Base-by-base conservation (phyloP, 2,797 vertebrate genomes). In the Serranus cabrilla region DNA sequence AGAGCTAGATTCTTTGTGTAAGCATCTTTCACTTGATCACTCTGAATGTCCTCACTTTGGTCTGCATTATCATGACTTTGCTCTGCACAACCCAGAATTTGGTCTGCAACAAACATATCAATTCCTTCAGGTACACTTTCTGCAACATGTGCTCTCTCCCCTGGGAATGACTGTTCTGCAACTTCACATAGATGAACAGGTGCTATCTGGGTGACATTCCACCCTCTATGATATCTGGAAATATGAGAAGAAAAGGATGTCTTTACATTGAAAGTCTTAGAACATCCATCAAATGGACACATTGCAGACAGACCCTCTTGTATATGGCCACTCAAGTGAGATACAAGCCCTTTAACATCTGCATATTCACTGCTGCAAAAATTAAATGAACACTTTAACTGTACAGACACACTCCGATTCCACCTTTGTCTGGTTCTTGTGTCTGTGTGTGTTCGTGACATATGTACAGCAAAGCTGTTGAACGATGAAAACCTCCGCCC, bases 381-480 rank as follows among this genome's bases (percentile, higher is more conserved):
- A 52, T 56, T 67, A 0, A 72, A 68, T 7, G 40, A 55, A 37
- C 76, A 78, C 27, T 74, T 82, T 8, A 71, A 75, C 71, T 71
- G 54, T 25, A 82, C 74, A 72, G 75, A 76, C 25, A 72, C 67
- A 49, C 7, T 75, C 2, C 37, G 40, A 42, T 66, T 66, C 59
- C 51, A 46, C 2, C 27, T 80, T 75, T 74, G 72, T 74, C 40
- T 59, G 56, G 5, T 64, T 12, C 43, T 52, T 56, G 21, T 64
- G 31, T 68, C 60, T 74, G 25, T 25, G 18, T 78, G 65, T 74
- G 51, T 39, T 61, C 0, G 4, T 64, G 77, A 71, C 77, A 78
- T 74, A 45, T 80, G 73, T n/a, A 78, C 59, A 71, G 74, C 43
- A 80, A 78, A n/a, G 39, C 62, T 43, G 14, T n/a, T 72, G 63